Evolutionary conservation across 2,113 vertebrate species (phyloP).

Genomic region (Plestiodon gilberti): DNA sequence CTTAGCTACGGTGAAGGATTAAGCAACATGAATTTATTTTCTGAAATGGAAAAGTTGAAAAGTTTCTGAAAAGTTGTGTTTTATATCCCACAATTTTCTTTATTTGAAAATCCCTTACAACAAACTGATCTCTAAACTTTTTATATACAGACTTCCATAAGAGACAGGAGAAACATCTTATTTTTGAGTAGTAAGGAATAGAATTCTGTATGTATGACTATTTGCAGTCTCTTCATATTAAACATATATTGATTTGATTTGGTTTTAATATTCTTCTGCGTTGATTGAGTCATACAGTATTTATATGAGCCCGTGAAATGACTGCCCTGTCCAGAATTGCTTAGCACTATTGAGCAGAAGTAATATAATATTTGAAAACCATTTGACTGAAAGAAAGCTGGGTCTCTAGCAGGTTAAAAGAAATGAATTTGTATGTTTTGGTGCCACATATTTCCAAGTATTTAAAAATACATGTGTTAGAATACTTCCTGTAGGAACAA

Average conservation of each 20-base stretch:
- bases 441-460: too few species aligned
- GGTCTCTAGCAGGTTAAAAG: neutral
- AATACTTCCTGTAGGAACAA: too few species aligned
- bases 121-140: neutral
- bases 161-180: neutral
- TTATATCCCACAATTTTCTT: neutral
- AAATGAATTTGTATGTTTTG: neutral
- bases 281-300: neutral
- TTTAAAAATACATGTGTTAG: too few species aligned
- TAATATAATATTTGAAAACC: neutral
- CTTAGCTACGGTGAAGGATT: neutral
- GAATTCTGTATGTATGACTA: neutral
- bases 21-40: neutral
- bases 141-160: neutral
- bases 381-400: neutral
- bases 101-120: conserved; percentile 17
- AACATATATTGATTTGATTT: neutral
- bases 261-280: neutral
- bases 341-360: neutral
- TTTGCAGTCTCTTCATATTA: neutral
- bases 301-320: neutral
- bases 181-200: neutral
- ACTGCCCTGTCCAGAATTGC: neutral
- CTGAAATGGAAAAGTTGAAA: too few species aligned
- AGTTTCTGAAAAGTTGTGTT: neutral